A percentile compares a stretch with the other conserved stretches of the same genome.
Conservation (phyloP, 2,888 invertebrate species). For the Mythimna loreyi region DNA sequence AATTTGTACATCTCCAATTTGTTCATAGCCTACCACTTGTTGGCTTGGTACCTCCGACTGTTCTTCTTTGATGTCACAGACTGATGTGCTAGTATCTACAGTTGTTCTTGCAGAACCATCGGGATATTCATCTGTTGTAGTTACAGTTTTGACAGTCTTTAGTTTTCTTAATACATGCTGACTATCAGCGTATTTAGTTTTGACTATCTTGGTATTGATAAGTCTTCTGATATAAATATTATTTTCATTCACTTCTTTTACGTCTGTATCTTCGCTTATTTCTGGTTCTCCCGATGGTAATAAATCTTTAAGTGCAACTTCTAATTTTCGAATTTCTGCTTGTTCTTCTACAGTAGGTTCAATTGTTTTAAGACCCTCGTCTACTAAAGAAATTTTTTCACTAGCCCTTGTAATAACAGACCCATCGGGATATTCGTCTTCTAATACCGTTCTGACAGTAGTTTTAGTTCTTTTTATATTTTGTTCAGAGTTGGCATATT, state of each 20-base stretch:
- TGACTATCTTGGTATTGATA: slow-evolving; percentile 66
- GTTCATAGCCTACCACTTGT: slow-evolving; percentile 68
- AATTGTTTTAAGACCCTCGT: slow-evolving; percentile 68
- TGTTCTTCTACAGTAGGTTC: slow-evolving; percentile 34
- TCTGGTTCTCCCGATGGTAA: slow-evolving; percentile 65
- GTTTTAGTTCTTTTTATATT: slow-evolving; percentile 79
- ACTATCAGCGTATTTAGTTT: slow-evolving; percentile 69
- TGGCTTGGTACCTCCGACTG: slow-evolving; percentile 58
- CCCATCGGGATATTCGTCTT: slow-evolving; percentile 85
- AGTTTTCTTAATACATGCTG: slow-evolving; percentile 69
- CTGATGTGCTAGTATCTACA: slow-evolving; percentile 79
- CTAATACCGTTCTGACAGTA: slow-evolving; percentile 77
- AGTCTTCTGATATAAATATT: slow-evolving; percentile 63
- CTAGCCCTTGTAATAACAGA: slow-evolving; percentile 80
- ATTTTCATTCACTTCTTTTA: slow-evolving; percentile 68
- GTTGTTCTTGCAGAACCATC: slow-evolving; percentile 79
- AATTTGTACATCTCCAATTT: slow-evolving; percentile 61
- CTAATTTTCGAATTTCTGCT: slow-evolving; percentile 55
- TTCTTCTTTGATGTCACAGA: slow-evolving; percentile 75
- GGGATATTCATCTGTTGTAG: slow-evolving; percentile 78
- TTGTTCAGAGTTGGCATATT: slow-evolving; percentile 68
- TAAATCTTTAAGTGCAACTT: slow-evolving; percentile 60
- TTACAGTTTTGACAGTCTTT: slow-evolving; percentile 75
- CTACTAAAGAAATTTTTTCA: slow-evolving; percentile 80
- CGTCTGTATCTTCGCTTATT: slow-evolving; percentile 60